These are phyloP conservation scores for Hemiprocne comata DNA, from an alignment of 2,113 vertebrate species.

Conservation along the genomic window DNA sequence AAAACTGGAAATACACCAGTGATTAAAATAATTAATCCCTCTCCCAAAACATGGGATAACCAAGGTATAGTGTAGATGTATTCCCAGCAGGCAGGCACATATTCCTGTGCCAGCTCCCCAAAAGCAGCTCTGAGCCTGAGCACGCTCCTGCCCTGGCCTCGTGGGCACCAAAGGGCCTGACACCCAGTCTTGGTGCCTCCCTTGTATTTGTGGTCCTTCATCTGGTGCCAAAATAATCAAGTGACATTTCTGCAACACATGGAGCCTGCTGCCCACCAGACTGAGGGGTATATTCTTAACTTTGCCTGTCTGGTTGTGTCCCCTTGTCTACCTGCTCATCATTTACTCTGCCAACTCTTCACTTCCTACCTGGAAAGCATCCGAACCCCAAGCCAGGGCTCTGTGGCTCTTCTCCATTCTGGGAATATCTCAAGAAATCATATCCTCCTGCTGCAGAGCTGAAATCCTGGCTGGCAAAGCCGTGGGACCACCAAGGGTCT, in stretches of 20 bases:
- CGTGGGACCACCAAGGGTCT: accelerated
- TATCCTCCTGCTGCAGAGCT: accelerated
- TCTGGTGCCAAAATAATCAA: background rate
- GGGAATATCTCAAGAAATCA: background rate
- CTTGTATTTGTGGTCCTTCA: accelerated
- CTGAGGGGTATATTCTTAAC: background rate
- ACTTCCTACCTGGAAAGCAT: too few species aligned
- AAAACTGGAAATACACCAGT: accelerated
- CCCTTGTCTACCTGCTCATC: background rate
- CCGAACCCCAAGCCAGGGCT: background rate
- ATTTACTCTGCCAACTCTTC: background rate
- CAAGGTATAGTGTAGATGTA: background rate
- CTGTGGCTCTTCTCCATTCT: accelerated
- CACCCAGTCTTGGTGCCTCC: background rate
- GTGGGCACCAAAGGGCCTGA: accelerated
- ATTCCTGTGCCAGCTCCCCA: background rate
- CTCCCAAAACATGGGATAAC: accelerated
- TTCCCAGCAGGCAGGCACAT: background rate
- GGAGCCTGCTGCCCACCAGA: background rate
- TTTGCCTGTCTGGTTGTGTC: background rate
- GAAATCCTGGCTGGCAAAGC: background rate
- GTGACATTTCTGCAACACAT: accelerated
- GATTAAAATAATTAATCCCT: background rate
- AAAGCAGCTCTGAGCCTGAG: background rate
- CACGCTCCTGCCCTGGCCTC: background rate